Evolutionary conservation across 2,113 vertebrate genomes (phyloP), one percentile per base, ranked within the genome.

Genomic region (Chrysochloris asiatica): DNA sequence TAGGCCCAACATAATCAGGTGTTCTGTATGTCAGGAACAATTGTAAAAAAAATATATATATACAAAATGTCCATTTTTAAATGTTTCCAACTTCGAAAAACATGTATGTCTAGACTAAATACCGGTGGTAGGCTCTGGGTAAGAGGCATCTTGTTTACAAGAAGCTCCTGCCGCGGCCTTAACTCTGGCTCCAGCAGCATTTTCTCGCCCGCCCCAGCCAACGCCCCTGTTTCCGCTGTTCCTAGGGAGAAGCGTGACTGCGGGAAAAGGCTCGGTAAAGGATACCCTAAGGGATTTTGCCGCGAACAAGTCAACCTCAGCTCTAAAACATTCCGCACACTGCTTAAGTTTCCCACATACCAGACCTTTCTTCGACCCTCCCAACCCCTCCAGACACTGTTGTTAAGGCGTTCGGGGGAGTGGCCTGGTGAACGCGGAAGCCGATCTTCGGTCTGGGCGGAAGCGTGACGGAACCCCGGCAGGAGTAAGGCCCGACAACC

Each of bases 401-500:
- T 3, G 65, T 21, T 38, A n/a, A 19, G 8, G n/a, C 65, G 33
- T 36, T 36, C n/a, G 5, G n/a, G 59, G 65, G 17, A 38, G 65
- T 21, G n/a, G 30, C 63, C 61, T 5, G 30, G 11, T 2, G 28
- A n/a, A 6, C 11, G 43, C 11, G 36, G n/a, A 41, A 2, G 13
- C 54, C 24, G 8, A 36, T 52, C 47, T 36, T 1, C 28, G 4
- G 81, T 41, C 4, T 5, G 13, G 26, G 47, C 19, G 2, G 69
- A 33, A 14, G 8, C 28, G 10, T 36, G n/a, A n/a, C n/a, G 65
- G 47, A 50, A 50, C 92, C n/a, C 11, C 24, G 41, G 77, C 26
- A 24, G 0, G 33, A 38, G 26, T 9, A 3, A 4, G 21, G 28
- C 30, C 72, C 0, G 2, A 5, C 21, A 3, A 14, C 45, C 16